Evolutionary conservation across 2,113 vertebrate species (phyloP), one percentile per base, ranked within the genome.

Genomic region (Salminus brasiliensis): DNA sequence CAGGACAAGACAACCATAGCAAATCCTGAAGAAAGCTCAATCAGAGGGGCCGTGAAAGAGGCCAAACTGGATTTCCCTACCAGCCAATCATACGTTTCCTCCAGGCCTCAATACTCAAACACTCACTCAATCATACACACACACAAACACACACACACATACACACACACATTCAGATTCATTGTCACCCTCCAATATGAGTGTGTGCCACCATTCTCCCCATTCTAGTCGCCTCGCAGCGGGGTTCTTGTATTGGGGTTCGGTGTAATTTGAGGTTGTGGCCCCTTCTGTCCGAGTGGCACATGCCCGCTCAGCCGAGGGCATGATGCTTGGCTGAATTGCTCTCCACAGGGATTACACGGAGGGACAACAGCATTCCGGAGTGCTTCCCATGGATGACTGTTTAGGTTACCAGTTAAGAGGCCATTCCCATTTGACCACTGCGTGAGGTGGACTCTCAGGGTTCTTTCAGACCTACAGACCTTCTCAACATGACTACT

Each of bases 1-100:
- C 66, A 81, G 72, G 80, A 79, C 79, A 85, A 85, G 85, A 88
- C 87, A 88, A 86, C 85, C 87, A 88, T 85, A 79, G 68, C 81
- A 85, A 88, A 88, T 88, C 78, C 81, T 84, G 85, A 88, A 83
- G 83, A 88, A 83, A 85, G 85, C 87, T 86, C 84, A 86, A 88
- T 88, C 87, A 85, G 76, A 78, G 65, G 53, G 78, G 45, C 83
- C 79, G 80, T 88, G 83, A 86, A 88, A 81, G 80, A 70, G 81
- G 77, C 85, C 83, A 86, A 86, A 83, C 85, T 85, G 77, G 79
- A 83, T 86, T 88, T 79, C 81, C 81, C 83, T 79, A 62, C 59
- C 81, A 88, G 81, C 85, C 81, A 85, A 82, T 85, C 83, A 81
- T 72, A 78, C 29, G 36, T 72, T 73, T 55, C 78, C 75, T 49